A percentile compares a stretch with the other conserved stretches of the same genome.
phyloP scores from a whole-genome alignment of 2,113 vertebrate genomes.

The Brachyhypopomus occidentalis region DNA sequence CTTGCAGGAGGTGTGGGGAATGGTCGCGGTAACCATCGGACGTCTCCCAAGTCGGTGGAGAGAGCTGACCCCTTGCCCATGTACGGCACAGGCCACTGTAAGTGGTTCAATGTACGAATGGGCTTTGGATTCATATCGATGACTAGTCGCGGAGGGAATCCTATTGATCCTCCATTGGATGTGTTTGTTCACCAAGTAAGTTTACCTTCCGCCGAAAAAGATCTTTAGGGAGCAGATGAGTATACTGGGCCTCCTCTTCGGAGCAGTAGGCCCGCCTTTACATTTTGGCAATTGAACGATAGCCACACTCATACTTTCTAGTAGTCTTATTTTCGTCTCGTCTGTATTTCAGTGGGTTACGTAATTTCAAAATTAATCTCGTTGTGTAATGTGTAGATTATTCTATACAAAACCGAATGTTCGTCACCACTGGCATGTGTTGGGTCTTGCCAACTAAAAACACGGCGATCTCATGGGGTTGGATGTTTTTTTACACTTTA shows the following conservation, averaged over 20 bases:
- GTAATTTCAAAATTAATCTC: not conserved
- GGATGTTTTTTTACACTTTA: conserved; percentile 1
- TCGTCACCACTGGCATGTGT: not conserved
- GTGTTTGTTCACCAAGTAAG: conserved; percentile 98
- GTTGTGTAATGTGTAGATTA: not conserved
- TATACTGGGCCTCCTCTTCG: conserved; percentile 8
- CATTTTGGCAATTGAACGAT: not conserved
- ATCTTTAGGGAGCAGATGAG: not conserved
- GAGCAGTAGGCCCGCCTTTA: not conserved
- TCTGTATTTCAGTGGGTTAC: not conserved
- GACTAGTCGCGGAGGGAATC: conserved; percentile 84
- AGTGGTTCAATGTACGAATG: conserved; percentile 99
- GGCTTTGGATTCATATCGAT: conserved; percentile 98
- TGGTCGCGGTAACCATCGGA: conserved; percentile 26
- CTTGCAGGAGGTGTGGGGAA: conserved; percentile 40
- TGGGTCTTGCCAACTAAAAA: not conserved
- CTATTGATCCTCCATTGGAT: conserved; percentile 89
- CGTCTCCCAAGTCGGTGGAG: conserved; percentile 27
- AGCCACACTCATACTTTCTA: not conserved
- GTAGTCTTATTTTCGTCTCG: not conserved
- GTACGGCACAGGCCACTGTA: conserved; percentile 72
- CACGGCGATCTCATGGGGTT: not conserved
- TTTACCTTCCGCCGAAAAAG: not conserved
- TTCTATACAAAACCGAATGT: not conserved
- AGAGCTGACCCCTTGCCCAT: conserved; percentile 33